Conservation (phyloP, 2,888 invertebrate species). For the Cryptus armator region DNA sequence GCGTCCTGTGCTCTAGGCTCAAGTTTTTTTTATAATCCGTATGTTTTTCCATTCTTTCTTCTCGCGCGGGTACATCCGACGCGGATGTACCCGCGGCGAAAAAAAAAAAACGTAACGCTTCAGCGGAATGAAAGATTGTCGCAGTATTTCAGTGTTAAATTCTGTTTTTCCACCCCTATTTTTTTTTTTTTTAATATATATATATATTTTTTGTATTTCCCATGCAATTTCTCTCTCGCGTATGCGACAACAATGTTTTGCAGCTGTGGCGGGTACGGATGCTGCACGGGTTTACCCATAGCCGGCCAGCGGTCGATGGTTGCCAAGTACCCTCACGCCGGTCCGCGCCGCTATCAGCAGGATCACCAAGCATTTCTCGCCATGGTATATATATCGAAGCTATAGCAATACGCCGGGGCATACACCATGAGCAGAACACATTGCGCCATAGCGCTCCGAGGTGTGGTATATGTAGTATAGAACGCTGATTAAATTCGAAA, state of each 20-base stretch:
- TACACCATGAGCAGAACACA: conserved; percentile 70
- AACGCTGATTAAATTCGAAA: conserved; percentile 56
- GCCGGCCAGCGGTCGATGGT: conserved; percentile 49
- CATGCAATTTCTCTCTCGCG: background rate
- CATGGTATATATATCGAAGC: background rate
- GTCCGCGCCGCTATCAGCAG: conserved; percentile 12
- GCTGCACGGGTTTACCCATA: background rate
- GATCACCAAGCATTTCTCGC: conserved; percentile 11
- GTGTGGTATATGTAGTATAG: conserved; percentile 25
- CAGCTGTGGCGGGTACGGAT: background rate
- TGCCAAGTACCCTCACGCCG: conserved; percentile 32
- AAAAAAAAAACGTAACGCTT: background rate
- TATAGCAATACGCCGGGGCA: background rate
- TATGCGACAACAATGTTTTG: background rate
- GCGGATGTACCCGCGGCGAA: background rate
- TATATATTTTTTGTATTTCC: background rate
- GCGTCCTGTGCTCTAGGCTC: background rate
- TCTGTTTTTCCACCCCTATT: background rate
- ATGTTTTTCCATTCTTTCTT: conserved; percentile 8
- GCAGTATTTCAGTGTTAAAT: background rate
- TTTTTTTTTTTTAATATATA: conserved; percentile 1
- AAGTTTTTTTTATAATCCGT: conserved; percentile 18
- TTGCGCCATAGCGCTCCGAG: conserved; percentile 62
- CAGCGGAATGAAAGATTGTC: background rate
- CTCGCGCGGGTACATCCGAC: background rate